phyloP scores from a whole-genome alignment of 2,888 invertebrate genomes.

The Neria commutata region DNA sequence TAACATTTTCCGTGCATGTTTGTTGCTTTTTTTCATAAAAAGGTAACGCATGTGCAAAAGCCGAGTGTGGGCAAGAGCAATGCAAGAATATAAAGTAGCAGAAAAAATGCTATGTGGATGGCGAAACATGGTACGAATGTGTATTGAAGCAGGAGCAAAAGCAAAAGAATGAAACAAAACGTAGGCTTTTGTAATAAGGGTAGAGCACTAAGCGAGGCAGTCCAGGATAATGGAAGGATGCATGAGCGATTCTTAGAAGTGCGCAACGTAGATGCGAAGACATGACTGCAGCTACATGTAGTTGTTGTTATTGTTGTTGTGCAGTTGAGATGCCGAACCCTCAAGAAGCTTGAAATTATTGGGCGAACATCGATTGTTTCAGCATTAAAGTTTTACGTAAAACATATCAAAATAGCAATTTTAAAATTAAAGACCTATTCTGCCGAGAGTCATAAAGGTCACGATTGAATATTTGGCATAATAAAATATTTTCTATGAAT shows the following conservation, averaged over 20 bases:
- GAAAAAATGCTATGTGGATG: slow-evolving; percentile 17
- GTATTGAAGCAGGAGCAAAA: slow-evolving; percentile 6
- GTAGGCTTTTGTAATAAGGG: slow-evolving; percentile 45
- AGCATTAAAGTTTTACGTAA: too few relatives aligned
- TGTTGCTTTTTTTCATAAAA: not conserved
- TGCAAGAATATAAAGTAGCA: slow-evolving; percentile 29
- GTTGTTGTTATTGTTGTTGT: slow-evolving; percentile 10
- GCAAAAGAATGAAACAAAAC: slow-evolving; percentile 48
- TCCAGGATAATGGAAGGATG: not conserved
- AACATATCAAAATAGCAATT: too few relatives aligned
- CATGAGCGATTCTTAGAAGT: slow-evolving; percentile 20
- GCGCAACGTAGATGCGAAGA: slow-evolving; percentile 13
- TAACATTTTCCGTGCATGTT: not conserved
- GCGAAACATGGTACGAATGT: not conserved
- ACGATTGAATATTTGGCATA: too few relatives aligned
- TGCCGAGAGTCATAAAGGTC: too few relatives aligned
- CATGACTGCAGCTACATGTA: slow-evolving; percentile 17
- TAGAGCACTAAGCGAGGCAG: slow-evolving; percentile 7
- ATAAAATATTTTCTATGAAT: too few relatives aligned
- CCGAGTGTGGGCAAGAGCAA: slow-evolving; percentile 44
- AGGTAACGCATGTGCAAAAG: slow-evolving; percentile 27
- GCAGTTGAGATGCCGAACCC: slow-evolving; percentile 30
- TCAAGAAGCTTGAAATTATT: too few relatives aligned
- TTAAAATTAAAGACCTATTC: too few relatives aligned
- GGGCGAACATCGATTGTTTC: too few relatives aligned